Evolutionary conservation across 2,888 invertebrate genomes (phyloP).

Genomic region (Nymphalis polychloros): DNA sequence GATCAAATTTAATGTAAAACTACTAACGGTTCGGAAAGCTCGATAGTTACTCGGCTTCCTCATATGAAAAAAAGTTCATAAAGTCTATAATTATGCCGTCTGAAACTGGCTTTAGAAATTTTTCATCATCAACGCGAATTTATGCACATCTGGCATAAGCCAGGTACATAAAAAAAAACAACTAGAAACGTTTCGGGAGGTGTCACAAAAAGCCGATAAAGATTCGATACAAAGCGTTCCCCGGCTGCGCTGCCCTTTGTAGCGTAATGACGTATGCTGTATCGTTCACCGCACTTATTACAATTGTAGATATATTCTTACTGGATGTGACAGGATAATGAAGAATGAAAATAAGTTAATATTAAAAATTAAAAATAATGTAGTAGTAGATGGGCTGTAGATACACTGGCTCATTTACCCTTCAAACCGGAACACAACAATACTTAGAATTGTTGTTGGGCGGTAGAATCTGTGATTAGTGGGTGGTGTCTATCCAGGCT

Average conservation of each 20-base stretch:
- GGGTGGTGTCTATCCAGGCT: no score
- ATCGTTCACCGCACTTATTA: constrained; percentile 63
- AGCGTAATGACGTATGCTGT: constrained; percentile 60
- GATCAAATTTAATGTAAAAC: not conserved
- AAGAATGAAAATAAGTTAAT: no score
- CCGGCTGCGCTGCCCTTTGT: constrained; percentile 49
- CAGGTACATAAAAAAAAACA: constrained; percentile 1
- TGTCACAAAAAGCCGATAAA: constrained; percentile 36
- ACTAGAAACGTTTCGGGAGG: constrained; percentile 18
- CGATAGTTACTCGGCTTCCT: no score
- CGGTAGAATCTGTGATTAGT: no score
- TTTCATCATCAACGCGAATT: not conserved
- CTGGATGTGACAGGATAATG: constrained; percentile 42
- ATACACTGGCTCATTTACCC: no score
- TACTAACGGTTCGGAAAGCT: no score
- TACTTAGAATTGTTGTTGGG: no score
- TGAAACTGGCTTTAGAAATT: not conserved
- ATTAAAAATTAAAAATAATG: no score
- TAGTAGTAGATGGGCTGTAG: no score
- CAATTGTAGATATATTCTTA: constrained; percentile 38
- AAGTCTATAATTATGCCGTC: not conserved
- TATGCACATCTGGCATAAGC: not conserved
- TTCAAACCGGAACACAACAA: no score
- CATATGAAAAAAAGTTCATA: no score
- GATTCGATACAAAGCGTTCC: constrained; percentile 39